phyloP scores from a whole-genome alignment of 2,113 vertebrate genomes.

The Aix galericulata region DNA sequence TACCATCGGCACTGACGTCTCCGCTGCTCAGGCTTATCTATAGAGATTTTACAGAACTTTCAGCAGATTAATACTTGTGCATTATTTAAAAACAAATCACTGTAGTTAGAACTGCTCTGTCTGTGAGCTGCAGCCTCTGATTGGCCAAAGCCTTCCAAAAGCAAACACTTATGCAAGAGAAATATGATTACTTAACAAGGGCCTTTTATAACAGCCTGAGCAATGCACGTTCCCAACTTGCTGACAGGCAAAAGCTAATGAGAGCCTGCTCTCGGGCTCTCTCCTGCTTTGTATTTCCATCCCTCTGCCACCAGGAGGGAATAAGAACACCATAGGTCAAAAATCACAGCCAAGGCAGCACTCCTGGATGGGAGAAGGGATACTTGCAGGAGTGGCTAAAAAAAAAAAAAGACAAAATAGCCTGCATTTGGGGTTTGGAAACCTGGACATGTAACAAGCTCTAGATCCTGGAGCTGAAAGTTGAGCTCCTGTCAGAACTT shows the following conservation, averaged over 20 bases:
- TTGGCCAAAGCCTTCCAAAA: conserved; percentile 37
- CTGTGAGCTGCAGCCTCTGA: neutral
- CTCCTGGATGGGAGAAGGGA: neutral
- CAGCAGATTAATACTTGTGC: neutral
- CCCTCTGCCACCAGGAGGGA: neutral
- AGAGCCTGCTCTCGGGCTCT: neutral
- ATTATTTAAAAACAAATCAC: neutral
- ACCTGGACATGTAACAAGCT: neutral
- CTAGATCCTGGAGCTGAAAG: neutral
- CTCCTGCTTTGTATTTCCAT: neutral
- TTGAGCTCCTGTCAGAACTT: neutral
- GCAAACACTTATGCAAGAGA: conserved; percentile 58
- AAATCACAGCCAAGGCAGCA: rapidly evolving
- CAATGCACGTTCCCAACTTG: neutral
- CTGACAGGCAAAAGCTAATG: neutral
- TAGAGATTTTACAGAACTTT: neutral
- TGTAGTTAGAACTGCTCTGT: neutral
- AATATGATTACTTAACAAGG: conserved; percentile 40
- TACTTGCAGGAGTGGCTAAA: neutral
- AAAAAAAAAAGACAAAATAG: neutral
- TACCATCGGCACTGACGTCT: neutral
- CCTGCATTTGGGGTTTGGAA: neutral
- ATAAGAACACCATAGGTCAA: neutral
- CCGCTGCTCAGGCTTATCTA: neutral
- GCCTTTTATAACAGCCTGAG: conserved; percentile 27